Evolutionary conservation across 2,888 invertebrate genomes (phyloP), one percentile per base, ranked within the genome.

Genomic region (Erynnis tages): DNA sequence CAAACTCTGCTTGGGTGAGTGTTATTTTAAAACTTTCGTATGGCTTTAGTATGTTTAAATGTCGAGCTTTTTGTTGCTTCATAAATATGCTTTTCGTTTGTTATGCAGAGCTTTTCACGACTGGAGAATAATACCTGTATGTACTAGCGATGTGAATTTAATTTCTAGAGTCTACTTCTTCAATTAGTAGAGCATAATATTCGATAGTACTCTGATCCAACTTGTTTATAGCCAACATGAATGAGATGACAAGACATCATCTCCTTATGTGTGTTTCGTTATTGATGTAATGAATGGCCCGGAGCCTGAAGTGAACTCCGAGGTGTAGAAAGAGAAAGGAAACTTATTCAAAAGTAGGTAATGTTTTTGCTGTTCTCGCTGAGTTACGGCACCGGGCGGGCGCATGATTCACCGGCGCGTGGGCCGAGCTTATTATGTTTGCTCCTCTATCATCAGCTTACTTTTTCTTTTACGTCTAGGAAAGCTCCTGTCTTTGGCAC

Each of bases 301-400:
- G 66, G 76, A 71, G 25, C 2, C 14, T 11, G 27, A 19, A 76
- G 68, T 66, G 67, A 68, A 76, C 75, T 79, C 70, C 60, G 69
- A 83, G 79, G 79, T 83, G 82, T 86, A 86, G 88, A 88, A 88
- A 88, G 87, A 89, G 89, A 89, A 88, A 89, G 88, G 87, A 76
- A 82, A 81, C 82, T 81, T 86, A 87, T 86, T 82, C 81, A 88
- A 87, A 89, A 88, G 88, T 89, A 80, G 89, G 89, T 87, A 87
- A 89, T 87, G 87, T 87, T 89, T 88, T 88, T 88, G 86, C 86
- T 75, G 80, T 69, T 77, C 74, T 75, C 67, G 74, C 65, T 73
- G 82, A 69, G 66, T 71, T 82, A 86, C 89, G 47, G 78, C 52
- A 76, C 71, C 72, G 49, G 49, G 49, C 49, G 49, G 49, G 49